These are phyloP conservation scores for Rhopalosiphum maidis DNA, from an alignment of 1,140 invertebrate genomes.

Conservation along the genomic window DNA sequence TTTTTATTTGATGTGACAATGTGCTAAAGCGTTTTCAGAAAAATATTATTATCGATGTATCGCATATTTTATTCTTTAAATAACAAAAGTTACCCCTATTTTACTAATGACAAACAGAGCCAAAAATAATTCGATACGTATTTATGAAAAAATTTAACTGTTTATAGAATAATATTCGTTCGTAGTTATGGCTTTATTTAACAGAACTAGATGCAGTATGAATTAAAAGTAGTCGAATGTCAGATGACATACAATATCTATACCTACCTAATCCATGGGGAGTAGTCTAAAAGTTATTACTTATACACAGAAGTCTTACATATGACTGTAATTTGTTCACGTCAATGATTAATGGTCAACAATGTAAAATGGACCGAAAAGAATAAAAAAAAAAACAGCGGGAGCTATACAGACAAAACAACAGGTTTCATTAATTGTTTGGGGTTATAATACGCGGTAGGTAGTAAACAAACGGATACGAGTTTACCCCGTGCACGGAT, in stretches of 20 bases:
- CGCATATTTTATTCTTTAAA: neutral
- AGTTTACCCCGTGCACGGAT: neutral
- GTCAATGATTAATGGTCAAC: conserved; percentile 54
- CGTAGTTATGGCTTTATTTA: neutral
- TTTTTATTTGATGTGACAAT: neutral
- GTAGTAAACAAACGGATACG: conserved; percentile 43
- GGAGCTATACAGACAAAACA: conserved; percentile 30
- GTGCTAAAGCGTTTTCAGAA: neutral
- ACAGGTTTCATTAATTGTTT: conserved; percentile 53
- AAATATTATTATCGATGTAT: neutral
- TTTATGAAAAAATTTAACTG: neutral
- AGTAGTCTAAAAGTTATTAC: conserved; percentile 16
- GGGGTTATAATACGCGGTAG: conserved; percentile 39
- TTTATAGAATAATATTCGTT: neutral
- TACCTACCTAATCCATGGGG: neutral
- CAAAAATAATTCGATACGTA: neutral
- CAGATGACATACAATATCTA: conserved; percentile 24
- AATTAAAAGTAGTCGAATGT: neutral
- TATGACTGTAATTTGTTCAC: conserved; percentile 39
- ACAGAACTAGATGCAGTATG: neutral
- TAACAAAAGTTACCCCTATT: too few species aligned
- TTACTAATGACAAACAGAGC: neutral
- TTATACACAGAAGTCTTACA: conserved; percentile 33
- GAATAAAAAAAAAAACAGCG: conserved; percentile 38
- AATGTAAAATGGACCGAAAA: conserved; percentile 42